Evolutionary conservation across 1,140 invertebrate species (phyloP).

Genomic region (Subanguina moxae): DNA sequence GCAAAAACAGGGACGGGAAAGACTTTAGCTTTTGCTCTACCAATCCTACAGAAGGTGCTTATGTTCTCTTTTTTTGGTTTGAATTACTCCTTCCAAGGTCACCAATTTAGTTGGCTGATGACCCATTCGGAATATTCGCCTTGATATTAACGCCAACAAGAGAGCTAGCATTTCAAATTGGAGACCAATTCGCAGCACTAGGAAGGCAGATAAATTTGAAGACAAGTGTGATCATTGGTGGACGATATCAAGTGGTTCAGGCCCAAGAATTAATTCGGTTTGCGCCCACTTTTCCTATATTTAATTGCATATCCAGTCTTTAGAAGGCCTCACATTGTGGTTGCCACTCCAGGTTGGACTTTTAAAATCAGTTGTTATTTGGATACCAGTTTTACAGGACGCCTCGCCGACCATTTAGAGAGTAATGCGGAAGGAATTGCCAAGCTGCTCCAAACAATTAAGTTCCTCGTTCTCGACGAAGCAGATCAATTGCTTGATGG

Average conservation of each 20-base stretch:
- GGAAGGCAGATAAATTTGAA: constrained; percentile 52
- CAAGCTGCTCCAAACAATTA: constrained; percentile 32
- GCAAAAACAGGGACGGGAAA: constrained; percentile 58
- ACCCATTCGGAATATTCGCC: constrained; percentile 54
- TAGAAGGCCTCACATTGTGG: constrained; percentile 65
- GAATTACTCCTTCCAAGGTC: constrained; percentile 9
- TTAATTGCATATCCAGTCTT: constrained; percentile 15
- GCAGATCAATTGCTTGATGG: constrained; percentile 55
- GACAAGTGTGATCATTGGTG: constrained; percentile 24
- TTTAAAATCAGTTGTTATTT: too few species aligned
- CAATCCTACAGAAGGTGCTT: constrained; percentile 52
- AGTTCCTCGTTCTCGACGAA: constrained; percentile 55
- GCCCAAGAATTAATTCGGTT: constrained; percentile 32
- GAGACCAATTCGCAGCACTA: constrained; percentile 55
- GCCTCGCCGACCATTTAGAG: constrained; percentile 66
- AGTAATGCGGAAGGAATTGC: constrained; percentile 24
- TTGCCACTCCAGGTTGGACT: constrained; percentile 95
- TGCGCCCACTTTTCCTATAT: not conserved
- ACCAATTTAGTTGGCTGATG: constrained; percentile 23
- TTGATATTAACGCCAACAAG: constrained; percentile 54
- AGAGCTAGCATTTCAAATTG: constrained; percentile 58
- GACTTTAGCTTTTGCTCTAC: constrained; percentile 56
- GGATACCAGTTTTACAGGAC: too few species aligned
- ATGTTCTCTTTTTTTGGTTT: constrained; percentile 4
- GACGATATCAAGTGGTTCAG: constrained; percentile 36